Evolutionary conservation across 2,797 vertebrate species (phyloP).

Genomic region (Danio albolineatus): DNA sequence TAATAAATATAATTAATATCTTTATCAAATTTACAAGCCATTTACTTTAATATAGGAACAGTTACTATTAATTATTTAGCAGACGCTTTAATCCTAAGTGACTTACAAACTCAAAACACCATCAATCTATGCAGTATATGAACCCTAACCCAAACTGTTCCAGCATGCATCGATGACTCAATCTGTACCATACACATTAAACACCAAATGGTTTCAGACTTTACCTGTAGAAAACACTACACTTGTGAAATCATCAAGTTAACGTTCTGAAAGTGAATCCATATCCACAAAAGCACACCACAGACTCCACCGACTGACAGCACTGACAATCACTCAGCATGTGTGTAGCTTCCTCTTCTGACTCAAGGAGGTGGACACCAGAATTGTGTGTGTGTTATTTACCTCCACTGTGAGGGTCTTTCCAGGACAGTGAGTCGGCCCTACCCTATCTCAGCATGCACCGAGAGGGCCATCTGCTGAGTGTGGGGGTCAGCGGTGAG

Average conservation of each 20-base stretch:
- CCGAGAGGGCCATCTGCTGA: slow-evolving; percentile 50
- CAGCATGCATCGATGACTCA: not conserved
- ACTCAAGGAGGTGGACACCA: slow-evolving; percentile 10
- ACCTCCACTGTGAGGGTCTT: slow-evolving; percentile 27
- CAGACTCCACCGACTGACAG: not conserved
- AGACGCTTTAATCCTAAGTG: too few species aligned
- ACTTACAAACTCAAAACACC: not conserved
- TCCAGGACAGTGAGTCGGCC: slow-evolving; percentile 33
- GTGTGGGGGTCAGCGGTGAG: slow-evolving; percentile 25
- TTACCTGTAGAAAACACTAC: not conserved
- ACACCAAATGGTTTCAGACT: not conserved
- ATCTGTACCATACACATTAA: not conserved
- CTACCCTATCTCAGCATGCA: slow-evolving; percentile 41
- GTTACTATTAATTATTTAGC: too few species aligned
- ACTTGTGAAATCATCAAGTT: not conserved
- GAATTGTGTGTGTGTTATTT: not conserved
- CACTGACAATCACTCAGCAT: not conserved
- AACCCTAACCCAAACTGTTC: not conserved
- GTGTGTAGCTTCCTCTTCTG: slow-evolving; percentile 9
- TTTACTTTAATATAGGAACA: too few species aligned
- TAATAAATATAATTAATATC: too few species aligned
- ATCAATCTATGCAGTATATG: not conserved
- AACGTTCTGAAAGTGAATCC: not conserved
- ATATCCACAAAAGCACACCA: not conserved
- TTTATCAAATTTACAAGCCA: too few species aligned